Conservation (phyloP, 2,888 invertebrate species). For the Luffia ferchaultella region DNA sequence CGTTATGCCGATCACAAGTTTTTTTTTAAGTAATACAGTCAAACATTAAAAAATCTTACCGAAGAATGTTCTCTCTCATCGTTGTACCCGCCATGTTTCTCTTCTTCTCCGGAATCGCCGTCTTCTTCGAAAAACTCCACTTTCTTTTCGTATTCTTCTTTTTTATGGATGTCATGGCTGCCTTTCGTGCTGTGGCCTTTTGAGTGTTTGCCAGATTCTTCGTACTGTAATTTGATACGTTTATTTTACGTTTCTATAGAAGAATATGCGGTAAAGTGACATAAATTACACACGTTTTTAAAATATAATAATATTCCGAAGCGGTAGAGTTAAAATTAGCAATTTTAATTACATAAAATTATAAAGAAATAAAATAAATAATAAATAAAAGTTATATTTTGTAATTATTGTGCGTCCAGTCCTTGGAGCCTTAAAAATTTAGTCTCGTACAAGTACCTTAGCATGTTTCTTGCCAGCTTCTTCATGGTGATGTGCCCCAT, state of each 20-base stretch:
- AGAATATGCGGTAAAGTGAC: too few relatives aligned
- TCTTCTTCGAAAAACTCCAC: constrained; percentile 80
- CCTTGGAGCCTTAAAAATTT: too few relatives aligned
- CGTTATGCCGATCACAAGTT: too few relatives aligned
- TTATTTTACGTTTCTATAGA: constrained; percentile 2
- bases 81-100: constrained; percentile 70
- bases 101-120: constrained; percentile 71
- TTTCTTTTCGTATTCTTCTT: constrained; percentile 78
- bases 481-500: constrained; percentile 71
- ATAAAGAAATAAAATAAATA: too few relatives aligned
- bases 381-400: too few relatives aligned
- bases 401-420: too few relatives aligned
- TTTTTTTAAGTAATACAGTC: too few relatives aligned
- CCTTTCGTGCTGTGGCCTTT: constrained; percentile 81
- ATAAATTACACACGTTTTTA: too few relatives aligned
- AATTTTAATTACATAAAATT: too few relatives aligned
- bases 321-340: constrained; percentile 6
- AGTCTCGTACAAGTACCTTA: too few relatives aligned
- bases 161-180: constrained; percentile 77
- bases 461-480: constrained; percentile 73
- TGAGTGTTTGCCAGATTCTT: constrained; percentile 72
- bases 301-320: too few relatives aligned
- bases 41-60: constrained; percentile 29
- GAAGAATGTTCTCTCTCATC: constrained; percentile 49
- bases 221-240: constrained; percentile 46